phyloP scores from a whole-genome alignment of 2,888 invertebrate genomes.

The Ornithoptera alexandrae region DNA sequence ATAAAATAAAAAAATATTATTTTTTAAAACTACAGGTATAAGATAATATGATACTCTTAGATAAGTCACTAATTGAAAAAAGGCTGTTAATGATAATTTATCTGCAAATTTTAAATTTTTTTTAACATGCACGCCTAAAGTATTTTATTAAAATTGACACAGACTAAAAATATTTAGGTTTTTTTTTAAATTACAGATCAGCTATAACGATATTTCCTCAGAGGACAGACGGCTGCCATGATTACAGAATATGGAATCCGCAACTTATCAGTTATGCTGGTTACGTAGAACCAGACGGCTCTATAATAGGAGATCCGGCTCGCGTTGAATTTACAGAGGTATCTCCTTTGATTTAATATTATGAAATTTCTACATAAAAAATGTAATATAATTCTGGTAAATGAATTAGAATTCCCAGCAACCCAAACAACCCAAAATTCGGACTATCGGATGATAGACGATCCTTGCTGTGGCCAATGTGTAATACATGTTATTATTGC shows the following conservation, averaged over 20 bases:
- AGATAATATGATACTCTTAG: too few relatives aligned
- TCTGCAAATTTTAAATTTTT: too few relatives aligned
- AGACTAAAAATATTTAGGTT: not conserved
- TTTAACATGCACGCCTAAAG: too few relatives aligned
- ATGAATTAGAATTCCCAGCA: not conserved
- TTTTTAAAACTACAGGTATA: too few relatives aligned
- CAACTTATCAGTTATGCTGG: constrained; percentile 95
- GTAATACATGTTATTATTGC: too few relatives aligned
- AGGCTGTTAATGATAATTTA: too few relatives aligned
- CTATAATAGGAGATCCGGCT: constrained; percentile 90
- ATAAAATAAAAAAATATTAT: too few relatives aligned
- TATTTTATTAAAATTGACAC: not conserved
- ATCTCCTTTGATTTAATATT: constrained; percentile 33
- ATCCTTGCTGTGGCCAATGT: not conserved
- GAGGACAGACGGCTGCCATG: constrained; percentile 93
- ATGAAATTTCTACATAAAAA: not conserved
- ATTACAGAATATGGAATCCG: constrained; percentile 95
- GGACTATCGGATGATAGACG: not conserved
- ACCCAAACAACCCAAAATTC: not conserved
- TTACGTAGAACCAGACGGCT: constrained; percentile 90
- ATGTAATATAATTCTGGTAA: not conserved
- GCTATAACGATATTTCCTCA: constrained; percentile 97
- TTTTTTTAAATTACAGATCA: constrained; percentile 81
- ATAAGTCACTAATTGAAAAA: too few relatives aligned
- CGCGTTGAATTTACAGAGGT: constrained; percentile 95